A percentile compares a stretch with the other conserved stretches of the same genome.
These are phyloP conservation scores for Drosophila falleni DNA, from an alignment of 2,888 invertebrate genomes.

Conservation along the genomic window DNA sequence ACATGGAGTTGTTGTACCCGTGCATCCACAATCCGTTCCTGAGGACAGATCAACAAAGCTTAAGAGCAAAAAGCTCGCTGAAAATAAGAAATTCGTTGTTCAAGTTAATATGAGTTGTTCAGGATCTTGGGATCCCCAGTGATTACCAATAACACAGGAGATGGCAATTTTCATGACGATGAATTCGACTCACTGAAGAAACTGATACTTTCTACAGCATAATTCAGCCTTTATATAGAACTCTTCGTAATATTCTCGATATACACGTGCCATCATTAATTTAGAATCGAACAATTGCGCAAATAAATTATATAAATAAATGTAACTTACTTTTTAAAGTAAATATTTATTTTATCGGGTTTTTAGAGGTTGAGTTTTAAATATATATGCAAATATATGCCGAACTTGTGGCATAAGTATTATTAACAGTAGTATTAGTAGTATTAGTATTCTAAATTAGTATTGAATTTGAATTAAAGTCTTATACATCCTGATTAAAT, in stretches of 20 bases:
- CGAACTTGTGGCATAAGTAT: no score
- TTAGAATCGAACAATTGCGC: conserved; percentile 28
- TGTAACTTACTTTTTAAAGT: conserved; percentile 6
- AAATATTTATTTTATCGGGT: conserved; percentile 17
- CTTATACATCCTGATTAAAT: no score
- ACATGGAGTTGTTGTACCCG: neutral
- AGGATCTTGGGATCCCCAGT: neutral
- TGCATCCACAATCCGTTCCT: neutral
- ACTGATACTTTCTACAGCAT: conserved; percentile 14
- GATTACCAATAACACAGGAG: conserved; percentile 31
- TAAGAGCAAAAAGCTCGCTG: conserved; percentile 19
- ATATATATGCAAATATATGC: neutral
- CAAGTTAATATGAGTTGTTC: neutral
- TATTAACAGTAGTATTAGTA: no score
- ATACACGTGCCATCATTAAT: neutral
- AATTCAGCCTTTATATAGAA: conserved; percentile 38
- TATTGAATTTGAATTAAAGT: no score
- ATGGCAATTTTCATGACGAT: neutral
- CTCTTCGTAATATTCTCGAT: neutral
- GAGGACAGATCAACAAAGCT: neutral
- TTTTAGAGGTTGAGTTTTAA: neutral
- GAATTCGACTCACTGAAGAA: neutral
- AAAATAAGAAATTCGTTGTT: neutral
- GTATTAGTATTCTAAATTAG: no score
- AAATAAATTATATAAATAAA: conserved; percentile 28